A percentile compares a stretch with the other conserved stretches of the same genome.
Conservation (phyloP, 1,140 invertebrate species). For the Lepidurus packardi region DNA sequence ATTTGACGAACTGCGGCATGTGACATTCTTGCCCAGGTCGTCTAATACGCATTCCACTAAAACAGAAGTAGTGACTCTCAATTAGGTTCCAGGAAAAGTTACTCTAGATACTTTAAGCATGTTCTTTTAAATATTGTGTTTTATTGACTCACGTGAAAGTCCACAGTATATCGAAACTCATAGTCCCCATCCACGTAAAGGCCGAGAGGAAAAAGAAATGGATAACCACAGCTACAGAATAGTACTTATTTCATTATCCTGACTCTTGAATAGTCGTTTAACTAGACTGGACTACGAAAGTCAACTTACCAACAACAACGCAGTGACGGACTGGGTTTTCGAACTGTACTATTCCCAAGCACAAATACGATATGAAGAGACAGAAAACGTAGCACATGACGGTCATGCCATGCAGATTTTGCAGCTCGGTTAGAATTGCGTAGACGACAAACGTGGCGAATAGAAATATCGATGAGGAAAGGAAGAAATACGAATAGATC, state of each 20-base stretch:
- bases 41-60: not conserved
- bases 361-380: conserved; percentile 56
- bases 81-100: not conserved
- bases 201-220: conserved; percentile 39
- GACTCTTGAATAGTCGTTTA: not conserved
- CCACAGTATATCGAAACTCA: conserved; percentile 40
- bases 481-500: conserved; percentile 48
- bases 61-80: not conserved
- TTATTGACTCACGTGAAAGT: conserved; percentile 38
- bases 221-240: conserved; percentile 33
- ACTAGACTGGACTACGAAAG: not conserved
- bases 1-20: conserved; percentile 40
- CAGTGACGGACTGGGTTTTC: not conserved
- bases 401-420: conserved; percentile 60
- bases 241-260: not conserved
- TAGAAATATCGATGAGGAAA: conserved; percentile 65
- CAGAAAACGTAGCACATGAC: conserved; percentile 64
- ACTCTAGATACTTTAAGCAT: not conserved
- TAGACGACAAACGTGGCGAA: conserved; percentile 65
- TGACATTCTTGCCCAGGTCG: not conserved
- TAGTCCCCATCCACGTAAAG: conserved; percentile 37
- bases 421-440: conserved; percentile 59
- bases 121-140: not conserved
- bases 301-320: not conserved
- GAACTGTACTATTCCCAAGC: conserved; percentile 50